Percentiles rank a stretch among this genome's conserved stretches.
phyloP scores from a whole-genome alignment of 2,888 invertebrate genomes.

The Limnephilus rhombicus region DNA sequence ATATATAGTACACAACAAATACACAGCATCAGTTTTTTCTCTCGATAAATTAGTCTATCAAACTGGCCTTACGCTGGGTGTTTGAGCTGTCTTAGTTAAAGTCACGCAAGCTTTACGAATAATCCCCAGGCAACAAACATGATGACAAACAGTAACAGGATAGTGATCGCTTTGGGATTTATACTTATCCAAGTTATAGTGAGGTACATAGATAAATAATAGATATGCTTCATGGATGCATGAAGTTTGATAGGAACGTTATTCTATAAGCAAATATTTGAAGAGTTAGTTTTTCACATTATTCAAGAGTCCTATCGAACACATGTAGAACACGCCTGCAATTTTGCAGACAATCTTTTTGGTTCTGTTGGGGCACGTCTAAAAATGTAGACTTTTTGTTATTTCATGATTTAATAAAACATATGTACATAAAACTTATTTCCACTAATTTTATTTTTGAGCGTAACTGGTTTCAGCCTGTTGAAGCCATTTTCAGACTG shows the following conservation, averaged over 20 bases:
- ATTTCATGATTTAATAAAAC: no score
- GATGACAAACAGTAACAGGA: slow-evolving; percentile 41
- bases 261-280: not conserved
- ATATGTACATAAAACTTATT: no score
- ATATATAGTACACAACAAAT: not conserved
- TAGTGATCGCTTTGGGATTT: not conserved
- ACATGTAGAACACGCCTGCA: not conserved
- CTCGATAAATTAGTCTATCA: not conserved
- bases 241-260: not conserved
- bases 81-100: slow-evolving; percentile 54
- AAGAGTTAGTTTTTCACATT: not conserved
- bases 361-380: not conserved
- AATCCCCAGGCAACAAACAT: slow-evolving; percentile 51
- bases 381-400: no score
- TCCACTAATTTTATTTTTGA: no score
- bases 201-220: not conserved
- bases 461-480: no score
- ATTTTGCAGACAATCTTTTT: not conserved
- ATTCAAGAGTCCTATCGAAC: not conserved
- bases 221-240: not conserved
- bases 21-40: not conserved
- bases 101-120: slow-evolving; percentile 54
- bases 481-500: no score
- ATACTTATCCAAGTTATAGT: no score
- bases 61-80: not conserved